Evolutionary conservation across 1,140 invertebrate species (phyloP).

Genomic region (Teleogryllus occipitalis): DNA sequence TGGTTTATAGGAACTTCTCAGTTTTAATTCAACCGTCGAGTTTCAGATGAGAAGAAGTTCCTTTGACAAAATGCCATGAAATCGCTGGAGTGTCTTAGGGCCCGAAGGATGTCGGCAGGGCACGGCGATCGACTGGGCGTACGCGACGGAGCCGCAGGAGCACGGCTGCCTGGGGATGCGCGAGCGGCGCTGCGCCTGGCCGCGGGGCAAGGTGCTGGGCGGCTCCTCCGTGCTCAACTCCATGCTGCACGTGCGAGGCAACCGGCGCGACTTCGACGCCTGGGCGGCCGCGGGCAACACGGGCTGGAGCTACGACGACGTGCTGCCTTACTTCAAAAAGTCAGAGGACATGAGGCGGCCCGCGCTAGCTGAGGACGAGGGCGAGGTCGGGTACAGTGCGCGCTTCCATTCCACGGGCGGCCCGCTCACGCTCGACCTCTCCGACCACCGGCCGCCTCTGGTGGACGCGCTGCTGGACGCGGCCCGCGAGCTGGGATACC

Average conservation of each 20-base stretch:
- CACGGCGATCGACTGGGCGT: slow-evolving; percentile 40
- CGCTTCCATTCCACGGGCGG: slow-evolving; percentile 30
- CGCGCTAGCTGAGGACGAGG: background rate
- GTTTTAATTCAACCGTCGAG: too few species aligned
- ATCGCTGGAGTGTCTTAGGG: too few species aligned
- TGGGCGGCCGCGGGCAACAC: slow-evolving; percentile 37
- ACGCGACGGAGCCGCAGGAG: slow-evolving; percentile 42
- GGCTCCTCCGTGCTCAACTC: slow-evolving; percentile 48
- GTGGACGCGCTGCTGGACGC: slow-evolving; percentile 78
- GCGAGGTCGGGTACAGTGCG: slow-evolving; percentile 5
- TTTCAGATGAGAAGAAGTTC: too few species aligned
- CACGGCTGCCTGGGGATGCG: slow-evolving; percentile 36
- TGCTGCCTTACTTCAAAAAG: slow-evolving; percentile 37
- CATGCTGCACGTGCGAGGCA: slow-evolving; percentile 50
- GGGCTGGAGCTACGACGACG: slow-evolving; percentile 45
- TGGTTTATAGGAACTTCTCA: too few species aligned
- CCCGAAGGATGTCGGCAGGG: slow-evolving; percentile 6
- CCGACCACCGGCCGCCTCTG: slow-evolving; percentile 73
- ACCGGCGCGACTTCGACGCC: slow-evolving; percentile 47
- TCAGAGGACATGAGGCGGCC: slow-evolving; percentile 31
- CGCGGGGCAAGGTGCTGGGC: slow-evolving; percentile 39
- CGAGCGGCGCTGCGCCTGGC: slow-evolving; percentile 35
- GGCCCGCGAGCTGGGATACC: slow-evolving; percentile 76
- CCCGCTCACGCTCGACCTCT: slow-evolving; percentile 73
- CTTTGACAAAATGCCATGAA: too few species aligned